Base-by-base conservation (phyloP, 2,113 vertebrate genomes). In the Plecotus auritus region DNA sequence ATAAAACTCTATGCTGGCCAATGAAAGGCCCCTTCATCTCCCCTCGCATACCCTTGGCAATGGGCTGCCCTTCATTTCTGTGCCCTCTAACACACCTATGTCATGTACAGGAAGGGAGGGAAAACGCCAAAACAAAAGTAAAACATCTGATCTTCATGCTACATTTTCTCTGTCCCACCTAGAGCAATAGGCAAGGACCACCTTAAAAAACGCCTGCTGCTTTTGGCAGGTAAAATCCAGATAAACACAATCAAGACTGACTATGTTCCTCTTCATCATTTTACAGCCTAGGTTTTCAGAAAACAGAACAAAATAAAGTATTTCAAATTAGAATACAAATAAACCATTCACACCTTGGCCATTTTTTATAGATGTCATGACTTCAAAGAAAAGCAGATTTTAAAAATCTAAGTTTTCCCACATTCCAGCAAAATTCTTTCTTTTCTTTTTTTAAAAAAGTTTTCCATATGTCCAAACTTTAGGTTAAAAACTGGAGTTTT, bases 271-370 rank as follows among this genome's bases (percentile, higher is more conserved):
- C 28, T 70, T 37, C 32, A 26, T 45, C 77, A 85, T 78, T 93
- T 87, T 56, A 84, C 9, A 88, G 91, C 9, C 23, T n/a, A 76
- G 73, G 35, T 72, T 95, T 93, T 61, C 51, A 92, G 74, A 80
- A 89, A 94, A 94, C 8, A 88, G 59, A 90, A 66, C 37, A 87
- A 77, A 87, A 91, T 40, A 51, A 77, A 78, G 10, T 23, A 93
- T 94, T 74, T 85, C 30, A 74, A 91, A 59, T 77, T 35, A 74
- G 32, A 95, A 84, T 83, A 89, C 35, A 73, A 80, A 78, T 11
- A 77, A 61, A 77, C 7, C 54, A 82, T 59, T 67, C 49, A 89
- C 5, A 86, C 37, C 93, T 83, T 54, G 20, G 32, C 37, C 22
- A 66, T 47, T 77, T 89, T 45, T 88, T 81, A n/a, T 78, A 94